These are phyloP conservation scores for Hemibagrus guttatus DNA, from an alignment of 2,797 vertebrate species.

Conservation along the genomic window DNA sequence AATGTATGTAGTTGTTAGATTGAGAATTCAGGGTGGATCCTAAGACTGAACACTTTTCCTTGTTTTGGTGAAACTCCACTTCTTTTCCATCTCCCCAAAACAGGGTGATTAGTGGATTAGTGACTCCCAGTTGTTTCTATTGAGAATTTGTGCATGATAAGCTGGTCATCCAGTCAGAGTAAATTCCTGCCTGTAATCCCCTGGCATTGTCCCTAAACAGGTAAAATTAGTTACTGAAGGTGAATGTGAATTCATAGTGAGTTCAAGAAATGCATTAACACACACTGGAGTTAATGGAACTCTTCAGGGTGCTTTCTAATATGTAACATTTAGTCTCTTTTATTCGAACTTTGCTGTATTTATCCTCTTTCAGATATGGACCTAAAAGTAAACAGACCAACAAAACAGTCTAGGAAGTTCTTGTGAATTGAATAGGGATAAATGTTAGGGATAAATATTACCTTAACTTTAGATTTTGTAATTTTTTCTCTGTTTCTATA, in stretches of 20 bases:
- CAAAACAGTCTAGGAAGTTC: neutral
- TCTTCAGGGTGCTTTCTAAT: neutral
- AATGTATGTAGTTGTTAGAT: neutral
- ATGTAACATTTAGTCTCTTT: neutral
- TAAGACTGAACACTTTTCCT: neutral
- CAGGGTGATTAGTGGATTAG: neutral
- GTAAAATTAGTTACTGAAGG: neutral
- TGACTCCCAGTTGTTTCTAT: neutral
- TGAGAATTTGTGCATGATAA: neutral
- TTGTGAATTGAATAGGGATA: neutral
- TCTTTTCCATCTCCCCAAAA: neutral
- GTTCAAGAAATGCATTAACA: neutral
- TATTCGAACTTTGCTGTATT: neutral
- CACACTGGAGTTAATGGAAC: neutral
- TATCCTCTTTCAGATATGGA: neutral
- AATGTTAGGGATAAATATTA: too few species aligned
- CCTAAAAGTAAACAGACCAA: neutral
- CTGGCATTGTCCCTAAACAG: neutral
- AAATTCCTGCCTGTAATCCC: neutral
- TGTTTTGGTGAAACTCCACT: neutral
- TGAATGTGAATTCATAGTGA: neutral
- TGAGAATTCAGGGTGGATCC: neutral
- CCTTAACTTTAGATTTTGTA: too few species aligned
- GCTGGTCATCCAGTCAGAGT: neutral
- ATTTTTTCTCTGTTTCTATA: too few species aligned